Evolutionary conservation across 2,888 invertebrate species (phyloP).

Genomic region (Arenicola marina): DNA sequence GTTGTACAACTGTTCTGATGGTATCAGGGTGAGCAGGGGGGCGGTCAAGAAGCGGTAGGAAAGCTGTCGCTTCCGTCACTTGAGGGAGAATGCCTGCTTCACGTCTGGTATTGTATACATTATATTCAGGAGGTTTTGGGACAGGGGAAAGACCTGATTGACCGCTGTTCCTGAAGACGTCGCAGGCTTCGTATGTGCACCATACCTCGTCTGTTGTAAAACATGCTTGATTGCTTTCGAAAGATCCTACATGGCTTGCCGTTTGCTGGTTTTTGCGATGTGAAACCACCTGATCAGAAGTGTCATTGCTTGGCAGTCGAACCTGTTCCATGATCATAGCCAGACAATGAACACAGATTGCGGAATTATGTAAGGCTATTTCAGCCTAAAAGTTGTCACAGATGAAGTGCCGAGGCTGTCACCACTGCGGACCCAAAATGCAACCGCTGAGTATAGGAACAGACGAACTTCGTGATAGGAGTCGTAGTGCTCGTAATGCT

Average conservation of each 20-base stretch:
- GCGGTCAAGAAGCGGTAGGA: too few relatives aligned
- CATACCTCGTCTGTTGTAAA: not conserved
- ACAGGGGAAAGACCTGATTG: constrained; percentile 2
- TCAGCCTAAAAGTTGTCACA: constrained; percentile 8
- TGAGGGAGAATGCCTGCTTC: too few relatives aligned
- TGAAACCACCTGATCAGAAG: not conserved
- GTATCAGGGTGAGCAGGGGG: too few relatives aligned
- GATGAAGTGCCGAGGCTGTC: not conserved
- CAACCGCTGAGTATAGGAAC: not conserved
- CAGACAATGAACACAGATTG: constrained; percentile 2
- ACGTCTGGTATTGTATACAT: too few relatives aligned
- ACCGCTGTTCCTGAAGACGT: not conserved
- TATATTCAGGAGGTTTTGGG: too few relatives aligned
- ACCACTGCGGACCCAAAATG: not conserved
- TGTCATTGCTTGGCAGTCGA: constrained; percentile 1
- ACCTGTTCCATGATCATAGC: constrained; percentile 11
- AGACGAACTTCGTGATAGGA: constrained; percentile 7
- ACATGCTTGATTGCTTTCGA: not conserved
- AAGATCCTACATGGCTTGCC: constrained; percentile 2
- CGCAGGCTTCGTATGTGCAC: not conserved
- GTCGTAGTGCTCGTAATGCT: not conserved
- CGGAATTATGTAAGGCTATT: not conserved
- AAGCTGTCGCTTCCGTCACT: too few relatives aligned
- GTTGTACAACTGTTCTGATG: too few relatives aligned
- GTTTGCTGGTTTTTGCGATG: constrained; percentile 3